A percentile compares a stretch with the other conserved stretches of the same genome.
Conservation (phyloP, 2,888 invertebrate genomes). For the Rutpela maculata region DNA sequence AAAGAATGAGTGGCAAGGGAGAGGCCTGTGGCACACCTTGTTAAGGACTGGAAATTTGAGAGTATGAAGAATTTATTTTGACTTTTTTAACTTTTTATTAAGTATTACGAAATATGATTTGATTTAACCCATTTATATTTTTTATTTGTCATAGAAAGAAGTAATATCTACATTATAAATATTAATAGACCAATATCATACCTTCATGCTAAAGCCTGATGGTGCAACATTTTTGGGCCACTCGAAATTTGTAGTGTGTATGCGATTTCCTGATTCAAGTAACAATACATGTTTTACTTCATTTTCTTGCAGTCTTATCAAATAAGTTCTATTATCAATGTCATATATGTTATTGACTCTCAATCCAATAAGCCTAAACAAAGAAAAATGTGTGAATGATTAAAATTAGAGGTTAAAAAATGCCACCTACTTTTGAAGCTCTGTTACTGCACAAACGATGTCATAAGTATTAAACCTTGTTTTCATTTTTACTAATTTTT, state of each 20-base stretch:
- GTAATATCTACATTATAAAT: no score
- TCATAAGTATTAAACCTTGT: slow-evolving; percentile 94
- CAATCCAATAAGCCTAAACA: slow-evolving; percentile 87
- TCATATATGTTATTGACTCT: slow-evolving; percentile 98
- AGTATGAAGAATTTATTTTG: no score
- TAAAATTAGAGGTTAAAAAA: slow-evolving; percentile 22
- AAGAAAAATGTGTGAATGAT: slow-evolving; percentile 29
- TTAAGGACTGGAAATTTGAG: no score
- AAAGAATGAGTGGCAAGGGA: no score
- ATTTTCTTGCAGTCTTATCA: slow-evolving; percentile 89
- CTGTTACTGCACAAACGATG: slow-evolving; percentile 91
- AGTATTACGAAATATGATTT: no score
- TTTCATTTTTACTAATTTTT: slow-evolving; percentile 83
- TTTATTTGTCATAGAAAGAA: no score
- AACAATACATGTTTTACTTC: slow-evolving; percentile 93
- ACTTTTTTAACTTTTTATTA: no score
- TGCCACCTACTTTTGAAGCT: slow-evolving; percentile 85
- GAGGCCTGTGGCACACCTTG: no score
- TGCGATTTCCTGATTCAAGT: slow-evolving; percentile 94
- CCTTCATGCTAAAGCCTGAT: slow-evolving; percentile 98
- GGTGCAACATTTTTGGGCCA: slow-evolving; percentile 99
- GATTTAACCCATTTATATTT: background rate
- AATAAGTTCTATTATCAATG: slow-evolving; percentile 96
- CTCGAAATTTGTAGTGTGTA: slow-evolving; percentile 96
- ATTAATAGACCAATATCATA: slow-evolving; percentile 65